Conservation (phyloP, 30 jellyfish, hydroid and myxozoan genomes). For the Turritopsis rubra region DNA sequence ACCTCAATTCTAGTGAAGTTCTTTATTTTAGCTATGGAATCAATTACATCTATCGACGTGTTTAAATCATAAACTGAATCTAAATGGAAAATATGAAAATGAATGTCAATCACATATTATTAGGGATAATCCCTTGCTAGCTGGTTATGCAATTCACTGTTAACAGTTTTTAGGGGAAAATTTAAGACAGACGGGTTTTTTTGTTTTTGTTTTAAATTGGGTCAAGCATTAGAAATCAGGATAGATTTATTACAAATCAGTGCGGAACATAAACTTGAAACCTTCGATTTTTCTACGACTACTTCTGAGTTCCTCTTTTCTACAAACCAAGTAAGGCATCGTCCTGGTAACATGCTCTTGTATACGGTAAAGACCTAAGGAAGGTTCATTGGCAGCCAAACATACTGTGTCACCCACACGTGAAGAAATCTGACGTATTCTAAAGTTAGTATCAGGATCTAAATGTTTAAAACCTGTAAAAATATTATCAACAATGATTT, state of each 20-base stretch:
- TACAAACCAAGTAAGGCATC: constrained; percentile 56
- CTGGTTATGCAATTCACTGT: too few species aligned
- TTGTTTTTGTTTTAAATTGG: not conserved
- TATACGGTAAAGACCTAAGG: constrained; percentile 74
- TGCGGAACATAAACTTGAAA: not conserved
- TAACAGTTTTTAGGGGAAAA: too few species aligned
- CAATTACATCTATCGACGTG: constrained; percentile 58
- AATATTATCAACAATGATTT: not conserved
- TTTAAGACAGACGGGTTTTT: not conserved
- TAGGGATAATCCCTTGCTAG: too few species aligned
- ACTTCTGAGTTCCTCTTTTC: constrained; percentile 43
- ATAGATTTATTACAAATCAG: too few species aligned
- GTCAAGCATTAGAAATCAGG: not conserved
- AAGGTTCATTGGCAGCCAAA: constrained; percentile 92
- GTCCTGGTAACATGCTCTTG: constrained; percentile 91
- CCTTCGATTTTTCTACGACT: constrained; percentile 41
- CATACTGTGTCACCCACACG: constrained; percentile 65
- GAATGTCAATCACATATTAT: too few species aligned
- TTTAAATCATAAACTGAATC: constrained; percentile 64
- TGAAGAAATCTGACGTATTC: too few species aligned
- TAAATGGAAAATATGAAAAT: not conserved
- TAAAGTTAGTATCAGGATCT: constrained; percentile 88
- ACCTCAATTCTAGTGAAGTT: constrained; percentile 70
- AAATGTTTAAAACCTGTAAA: constrained; percentile 45
- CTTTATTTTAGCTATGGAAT: constrained; percentile 43